phyloP scores from a whole-genome alignment of 2,113 vertebrate genomes.

The Lutjanus erythropterus region DNA sequence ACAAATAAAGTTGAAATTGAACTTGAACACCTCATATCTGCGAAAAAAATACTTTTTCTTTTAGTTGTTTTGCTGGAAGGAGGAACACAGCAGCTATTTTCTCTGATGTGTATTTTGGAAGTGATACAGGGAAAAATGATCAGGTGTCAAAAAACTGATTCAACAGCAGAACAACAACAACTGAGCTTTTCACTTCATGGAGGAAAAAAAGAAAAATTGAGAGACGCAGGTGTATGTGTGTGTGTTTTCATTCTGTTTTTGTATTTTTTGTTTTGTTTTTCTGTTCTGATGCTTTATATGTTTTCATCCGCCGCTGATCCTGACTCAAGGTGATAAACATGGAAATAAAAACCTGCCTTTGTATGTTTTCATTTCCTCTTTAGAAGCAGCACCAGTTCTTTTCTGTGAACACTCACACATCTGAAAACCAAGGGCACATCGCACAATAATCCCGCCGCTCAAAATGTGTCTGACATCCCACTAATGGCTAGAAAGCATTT shows the following conservation, averaged over 20 bases:
- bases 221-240: constrained; percentile 42
- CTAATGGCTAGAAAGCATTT: constrained; percentile 74
- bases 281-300: constrained; percentile 46
- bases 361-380: constrained; percentile 65
- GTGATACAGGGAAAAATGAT: constrained; percentile 56
- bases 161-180: constrained; percentile 40
- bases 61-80: constrained; percentile 35
- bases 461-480: constrained; percentile 45
- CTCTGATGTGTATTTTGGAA: constrained; percentile 58
- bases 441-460: constrained; percentile 33
- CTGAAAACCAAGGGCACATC: constrained; percentile 66
- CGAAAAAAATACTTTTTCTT: not conserved
- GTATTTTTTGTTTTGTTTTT: constrained; percentile 44
- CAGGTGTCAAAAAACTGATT: constrained; percentile 66
- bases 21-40: constrained; percentile 23
- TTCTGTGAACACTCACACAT: constrained; percentile 20
- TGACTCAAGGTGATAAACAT: constrained; percentile 76
- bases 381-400: constrained; percentile 8
- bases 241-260: not conserved
- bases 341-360: constrained; percentile 65
- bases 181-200: constrained; percentile 41
- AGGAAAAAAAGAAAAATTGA: not conserved
- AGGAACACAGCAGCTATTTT: constrained; percentile 55
- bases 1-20: constrained; percentile 52
- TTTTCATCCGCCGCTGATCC: constrained; percentile 55